Conservation (phyloP, 35 echinoderm and acorn worm genomes). For the Ophiothrix spiculata region DNA sequence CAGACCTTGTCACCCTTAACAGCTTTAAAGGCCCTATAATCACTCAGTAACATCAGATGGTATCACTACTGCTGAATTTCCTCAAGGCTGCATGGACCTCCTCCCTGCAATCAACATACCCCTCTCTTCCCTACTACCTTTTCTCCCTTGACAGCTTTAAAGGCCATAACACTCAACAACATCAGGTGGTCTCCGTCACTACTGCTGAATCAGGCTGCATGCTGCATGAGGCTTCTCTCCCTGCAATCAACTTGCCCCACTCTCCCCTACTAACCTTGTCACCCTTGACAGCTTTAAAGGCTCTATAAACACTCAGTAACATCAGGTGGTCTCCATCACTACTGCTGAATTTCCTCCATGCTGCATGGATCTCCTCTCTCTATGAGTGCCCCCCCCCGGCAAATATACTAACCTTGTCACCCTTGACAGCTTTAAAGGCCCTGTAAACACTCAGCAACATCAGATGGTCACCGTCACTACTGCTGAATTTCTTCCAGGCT, state of each 20-base stretch:
- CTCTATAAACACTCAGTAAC: slow-evolving; percentile 58
- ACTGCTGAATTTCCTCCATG: slow-evolving; percentile 78
- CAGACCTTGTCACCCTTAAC: slow-evolving; percentile 88
- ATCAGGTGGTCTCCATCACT: slow-evolving; percentile 69
- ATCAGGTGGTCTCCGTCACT: slow-evolving; percentile 72
- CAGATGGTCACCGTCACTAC: slow-evolving; percentile 31
- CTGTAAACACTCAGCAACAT: slow-evolving; percentile 21
- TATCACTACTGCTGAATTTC: slow-evolving; percentile 58
- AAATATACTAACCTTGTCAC: neutral
- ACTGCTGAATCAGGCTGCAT: too few relatives aligned
- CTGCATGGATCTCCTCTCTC: too few relatives aligned
- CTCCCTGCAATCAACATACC: too few relatives aligned
- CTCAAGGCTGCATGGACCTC: slow-evolving; percentile 28
- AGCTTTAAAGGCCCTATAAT: slow-evolving; percentile 72
- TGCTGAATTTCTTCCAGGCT: slow-evolving; percentile 70
- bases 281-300: slow-evolving; percentile 76
- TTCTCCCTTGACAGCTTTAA: slow-evolving; percentile 74
- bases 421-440: neutral
- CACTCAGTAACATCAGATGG: slow-evolving; percentile 70
- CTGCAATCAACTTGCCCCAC: too few relatives aligned
- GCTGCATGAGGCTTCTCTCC: too few relatives aligned
- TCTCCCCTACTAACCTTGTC: slow-evolving; percentile 60
- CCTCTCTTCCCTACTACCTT: too few relatives aligned
- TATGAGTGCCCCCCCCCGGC: too few relatives aligned
- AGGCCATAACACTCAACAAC: slow-evolving; percentile 66